Evolutionary conservation across 2,113 vertebrate species (phyloP), one percentile per base, ranked within the genome.

Genomic region (Etia nguti): DNA sequence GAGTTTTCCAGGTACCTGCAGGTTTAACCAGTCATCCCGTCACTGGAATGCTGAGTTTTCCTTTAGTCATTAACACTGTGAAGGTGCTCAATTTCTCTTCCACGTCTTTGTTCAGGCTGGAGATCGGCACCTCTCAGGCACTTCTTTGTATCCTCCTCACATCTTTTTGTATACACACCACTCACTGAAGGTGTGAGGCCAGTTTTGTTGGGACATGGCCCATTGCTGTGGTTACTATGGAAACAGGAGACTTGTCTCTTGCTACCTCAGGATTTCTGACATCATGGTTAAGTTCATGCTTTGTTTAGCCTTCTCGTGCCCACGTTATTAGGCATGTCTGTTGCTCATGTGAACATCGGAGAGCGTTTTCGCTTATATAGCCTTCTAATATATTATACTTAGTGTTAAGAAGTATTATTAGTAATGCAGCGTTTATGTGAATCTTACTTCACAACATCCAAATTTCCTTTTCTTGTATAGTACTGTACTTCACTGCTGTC

Each of bases 161-260:
- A 83, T 89, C 84, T 90, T 79, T 91, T 84, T 56, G 86, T 84
- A 88, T 83, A 81, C 90, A 92, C 86, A 86, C 83, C 85, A 85
- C 82, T 87, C 79, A 80, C 83, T 91, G 80, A 88, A 86, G 86
- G 83, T 84, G 89, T 87, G 85, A 87, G 88, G 83, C 48, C 82
- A 59, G 75, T 75, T 38, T 73, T 90, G 84, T 90, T 50, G 84
- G 83, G 87, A 92, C 85, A 68, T 85, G 83, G 90, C 73, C 79
- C 84, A 57, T 79, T 60, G 86, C 84, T 83, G 86, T 85, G 82
- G 89, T 95, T 93, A 50, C 94, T 88, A 92, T 95, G 94, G 95
- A 88, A 95, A 95, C 95, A 80, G 73, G 88, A 87, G 85, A 91
- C 85, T 82, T 89, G 88, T 87, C 82, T 94, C 79, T 87, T 59